These are phyloP conservation scores for Erinaceus europaeus DNA, from an alignment of 2,113 vertebrate genomes.

Conservation along the genomic window DNA sequence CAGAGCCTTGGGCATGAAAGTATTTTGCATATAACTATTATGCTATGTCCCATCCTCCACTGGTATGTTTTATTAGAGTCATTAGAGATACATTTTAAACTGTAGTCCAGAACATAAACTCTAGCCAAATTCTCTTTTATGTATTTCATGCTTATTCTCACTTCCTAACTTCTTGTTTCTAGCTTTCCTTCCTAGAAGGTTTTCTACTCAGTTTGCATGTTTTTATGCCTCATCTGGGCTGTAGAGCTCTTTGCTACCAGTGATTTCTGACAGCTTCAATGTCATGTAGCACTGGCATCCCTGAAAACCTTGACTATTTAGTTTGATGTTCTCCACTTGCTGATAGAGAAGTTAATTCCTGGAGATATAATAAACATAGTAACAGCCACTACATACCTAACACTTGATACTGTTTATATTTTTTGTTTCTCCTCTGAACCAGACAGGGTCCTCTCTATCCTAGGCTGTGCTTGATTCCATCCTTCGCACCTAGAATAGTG, in stretches of 20 bases:
- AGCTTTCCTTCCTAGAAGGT: neutral
- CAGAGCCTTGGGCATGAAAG: no score
- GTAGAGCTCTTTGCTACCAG: neutral
- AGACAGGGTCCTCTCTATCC: neutral
- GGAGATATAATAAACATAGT: neutral
- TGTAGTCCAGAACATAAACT: neutral
- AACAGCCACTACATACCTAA: no score
- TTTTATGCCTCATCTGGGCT: neutral
- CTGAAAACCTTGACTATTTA: neutral
- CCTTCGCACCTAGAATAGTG: neutral
- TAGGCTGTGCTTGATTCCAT: neutral
- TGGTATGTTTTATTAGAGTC: slow-evolving; percentile 20
- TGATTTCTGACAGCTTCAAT: neutral
- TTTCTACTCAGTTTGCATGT: neutral
- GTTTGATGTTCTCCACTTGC: neutral
- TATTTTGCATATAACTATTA: no score
- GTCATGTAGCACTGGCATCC: neutral
- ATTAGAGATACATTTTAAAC: neutral
- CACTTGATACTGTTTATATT: no score
- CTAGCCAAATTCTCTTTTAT: neutral
- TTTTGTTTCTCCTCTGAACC: neutral
- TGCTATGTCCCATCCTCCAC: no score
- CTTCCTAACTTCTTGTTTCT: neutral
- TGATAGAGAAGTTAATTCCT: neutral
- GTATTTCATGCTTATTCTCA: neutral